These are phyloP conservation scores for Parapristionchus giblindavisi DNA, from an alignment of 2,888 invertebrate species.

Conservation along the genomic window DNA sequence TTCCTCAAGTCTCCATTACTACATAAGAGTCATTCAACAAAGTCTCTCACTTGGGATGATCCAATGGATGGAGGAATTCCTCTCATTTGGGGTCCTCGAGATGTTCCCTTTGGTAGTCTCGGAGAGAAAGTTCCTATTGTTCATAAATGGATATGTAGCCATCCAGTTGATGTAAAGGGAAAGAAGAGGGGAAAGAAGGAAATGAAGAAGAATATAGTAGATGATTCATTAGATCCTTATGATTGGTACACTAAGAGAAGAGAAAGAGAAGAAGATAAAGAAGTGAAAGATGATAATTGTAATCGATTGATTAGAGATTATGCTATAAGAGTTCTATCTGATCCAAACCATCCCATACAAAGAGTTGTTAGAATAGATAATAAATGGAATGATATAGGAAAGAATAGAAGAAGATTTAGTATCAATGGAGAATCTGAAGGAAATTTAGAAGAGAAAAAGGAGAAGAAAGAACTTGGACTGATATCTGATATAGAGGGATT, in stretches of 20 bases:
- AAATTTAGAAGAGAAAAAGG: slow-evolving; percentile 10
- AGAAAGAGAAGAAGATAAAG: slow-evolving; percentile 20
- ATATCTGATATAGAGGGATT: background rate
- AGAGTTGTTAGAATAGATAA: slow-evolving; percentile 25
- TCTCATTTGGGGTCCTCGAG: background rate
- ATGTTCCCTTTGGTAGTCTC: background rate
- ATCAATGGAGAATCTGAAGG: background rate
- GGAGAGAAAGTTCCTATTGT: background rate
- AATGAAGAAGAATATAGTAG: background rate
- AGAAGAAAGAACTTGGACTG: background rate
- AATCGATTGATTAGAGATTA: slow-evolving; percentile 32
- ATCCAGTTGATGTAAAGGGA: background rate
- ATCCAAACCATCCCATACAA: slow-evolving; percentile 36
- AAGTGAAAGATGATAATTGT: background rate
- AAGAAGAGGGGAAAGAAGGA: slow-evolving; percentile 15
- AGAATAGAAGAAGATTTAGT: background rate
- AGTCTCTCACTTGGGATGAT: background rate
- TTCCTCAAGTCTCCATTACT: background rate
- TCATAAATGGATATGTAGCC: slow-evolving; percentile 6
- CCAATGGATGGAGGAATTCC: background rate
- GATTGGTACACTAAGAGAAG: slow-evolving; percentile 20
- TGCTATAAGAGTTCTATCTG: slow-evolving; percentile 26
- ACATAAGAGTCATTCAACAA: slow-evolving; percentile 20
- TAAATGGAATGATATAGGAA: slow-evolving; percentile 11
- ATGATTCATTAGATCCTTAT: slow-evolving; percentile 22